phyloP scores from a whole-genome alignment of 2,113 vertebrate species.

The Colinus virginianus region DNA sequence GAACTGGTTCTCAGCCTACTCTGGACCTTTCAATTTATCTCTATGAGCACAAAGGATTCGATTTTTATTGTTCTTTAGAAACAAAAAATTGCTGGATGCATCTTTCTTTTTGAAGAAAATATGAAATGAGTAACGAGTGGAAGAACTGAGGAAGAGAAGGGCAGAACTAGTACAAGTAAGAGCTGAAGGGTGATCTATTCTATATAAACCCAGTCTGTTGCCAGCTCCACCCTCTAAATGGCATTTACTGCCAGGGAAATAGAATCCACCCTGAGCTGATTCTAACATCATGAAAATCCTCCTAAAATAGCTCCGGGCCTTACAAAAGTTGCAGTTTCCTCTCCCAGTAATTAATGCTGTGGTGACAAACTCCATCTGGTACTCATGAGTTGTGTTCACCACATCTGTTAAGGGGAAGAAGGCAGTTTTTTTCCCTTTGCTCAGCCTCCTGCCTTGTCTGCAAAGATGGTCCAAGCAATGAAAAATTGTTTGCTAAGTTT shows the following conservation, averaged over 20 bases:
- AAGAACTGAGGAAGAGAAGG: conserved; percentile 23
- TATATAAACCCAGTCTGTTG: neutral
- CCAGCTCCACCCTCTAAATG: conserved; percentile 2
- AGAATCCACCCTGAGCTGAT: neutral
- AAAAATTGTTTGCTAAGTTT: neutral
- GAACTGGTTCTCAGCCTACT: neutral
- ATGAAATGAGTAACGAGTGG: neutral
- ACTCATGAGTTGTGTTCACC: neutral
- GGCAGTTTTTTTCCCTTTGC: neutral
- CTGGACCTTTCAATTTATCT: neutral
- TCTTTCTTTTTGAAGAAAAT: neutral
- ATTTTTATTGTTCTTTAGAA: neutral
- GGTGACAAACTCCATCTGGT: conserved; percentile 15
- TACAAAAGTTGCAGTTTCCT: conserved; percentile 34
- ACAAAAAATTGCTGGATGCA: neutral
- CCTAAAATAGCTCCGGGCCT: conserved; percentile 6
- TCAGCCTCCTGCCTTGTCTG: neutral
- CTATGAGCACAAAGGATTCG: neutral
- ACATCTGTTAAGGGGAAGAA: neutral
- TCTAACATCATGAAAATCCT: neutral
- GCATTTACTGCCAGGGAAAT: neutral
- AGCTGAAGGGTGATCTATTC: neutral
- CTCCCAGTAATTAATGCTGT: conserved; percentile 4
- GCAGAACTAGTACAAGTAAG: neutral
- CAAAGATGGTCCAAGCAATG: neutral